Base-by-base conservation (phyloP, 92 coral and sea anemone genomes). In the Zoanthus sociatus region DNA sequence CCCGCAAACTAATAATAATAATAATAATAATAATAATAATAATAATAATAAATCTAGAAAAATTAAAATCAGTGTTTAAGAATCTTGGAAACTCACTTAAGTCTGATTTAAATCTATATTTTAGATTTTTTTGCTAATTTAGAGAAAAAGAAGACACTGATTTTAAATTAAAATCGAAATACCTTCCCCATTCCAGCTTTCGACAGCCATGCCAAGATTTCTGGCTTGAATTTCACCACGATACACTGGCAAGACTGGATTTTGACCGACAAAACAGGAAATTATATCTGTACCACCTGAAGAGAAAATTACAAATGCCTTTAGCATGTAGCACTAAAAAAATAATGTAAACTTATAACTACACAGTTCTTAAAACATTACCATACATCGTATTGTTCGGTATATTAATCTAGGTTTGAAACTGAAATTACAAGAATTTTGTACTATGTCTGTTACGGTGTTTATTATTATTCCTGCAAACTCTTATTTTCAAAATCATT, bases 191-290 rank as follows among this genome's bases (percentile, higher is more conserved):
- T 89, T 83, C 99, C 99, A 96, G 83, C 99, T 94, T 73, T 96
- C 98, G 51, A 96, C 93, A 20, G 99, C 99, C 99, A 96, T 96
- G 71, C 99, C 99, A 70, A 96, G 98, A 82, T 94, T 94, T 79
- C 98, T 89, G 8, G 96, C 85, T 86, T 96, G 99, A 88, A 96
- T 96, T 88, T 96, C 99, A 4, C 99, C 99, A 21, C 96, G 90
- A 91, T 94, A 96, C 1, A 96, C 99, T n/a, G 99, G 99, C 17
- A 96, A 77, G 32, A 94, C 94, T 47, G 94, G 91, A 81, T 94
- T 96, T 76, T 93, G 96, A 51, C 99, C 99, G 82, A 94, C 98
- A 92, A 96, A 96, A 78, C 96, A 94, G 2, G 99, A 96, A 21
- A 96, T 96, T 56, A 96, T 96, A 78, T 96, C 99, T 7, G 99